Conservation (phyloP, 2,888 invertebrate species). For the Orthosia cruda region DNA sequence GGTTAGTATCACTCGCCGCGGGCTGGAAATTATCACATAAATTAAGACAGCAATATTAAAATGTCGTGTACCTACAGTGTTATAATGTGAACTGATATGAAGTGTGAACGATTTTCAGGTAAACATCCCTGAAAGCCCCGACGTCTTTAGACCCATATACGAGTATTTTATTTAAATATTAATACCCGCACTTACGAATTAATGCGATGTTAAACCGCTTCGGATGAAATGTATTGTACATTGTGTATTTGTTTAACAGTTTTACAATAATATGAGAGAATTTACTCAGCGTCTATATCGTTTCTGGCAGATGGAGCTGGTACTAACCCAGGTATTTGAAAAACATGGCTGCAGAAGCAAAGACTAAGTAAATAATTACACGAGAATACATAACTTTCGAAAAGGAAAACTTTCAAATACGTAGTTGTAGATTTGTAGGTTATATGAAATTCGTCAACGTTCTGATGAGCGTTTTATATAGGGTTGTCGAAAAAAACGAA, state of each 20-base stretch:
- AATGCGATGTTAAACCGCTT: slow-evolving; percentile 28
- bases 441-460: background rate
- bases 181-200: slow-evolving; percentile 40
- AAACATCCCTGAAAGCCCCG: slow-evolving; percentile 36
- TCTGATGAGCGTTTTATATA: no score
- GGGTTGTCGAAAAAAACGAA: rapidly evolving
- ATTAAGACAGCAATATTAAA: slow-evolving; percentile 38
- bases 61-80: slow-evolving; percentile 21
- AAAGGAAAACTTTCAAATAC: slow-evolving; percentile 8
- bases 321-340: slow-evolving; percentile 24
- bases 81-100: no score
- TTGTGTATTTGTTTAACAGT: slow-evolving; percentile 15
- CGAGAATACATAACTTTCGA: background rate
- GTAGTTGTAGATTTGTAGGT: background rate
- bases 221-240: slow-evolving; percentile 35
- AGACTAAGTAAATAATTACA: background rate
- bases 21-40: slow-evolving; percentile 44
- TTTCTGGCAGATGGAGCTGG: slow-evolving; percentile 28
- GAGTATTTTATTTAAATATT: slow-evolving; percentile 58
- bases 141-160: slow-evolving; percentile 40
- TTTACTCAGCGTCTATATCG: slow-evolving; percentile 30
- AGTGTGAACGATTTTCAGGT: slow-evolving; percentile 37
- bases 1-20: slow-evolving; percentile 15
- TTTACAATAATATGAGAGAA: slow-evolving; percentile 39
- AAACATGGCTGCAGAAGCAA: slow-evolving; percentile 5